Conservation (phyloP, 2,888 invertebrate genomes). For the Thymelicus acteon region DNA sequence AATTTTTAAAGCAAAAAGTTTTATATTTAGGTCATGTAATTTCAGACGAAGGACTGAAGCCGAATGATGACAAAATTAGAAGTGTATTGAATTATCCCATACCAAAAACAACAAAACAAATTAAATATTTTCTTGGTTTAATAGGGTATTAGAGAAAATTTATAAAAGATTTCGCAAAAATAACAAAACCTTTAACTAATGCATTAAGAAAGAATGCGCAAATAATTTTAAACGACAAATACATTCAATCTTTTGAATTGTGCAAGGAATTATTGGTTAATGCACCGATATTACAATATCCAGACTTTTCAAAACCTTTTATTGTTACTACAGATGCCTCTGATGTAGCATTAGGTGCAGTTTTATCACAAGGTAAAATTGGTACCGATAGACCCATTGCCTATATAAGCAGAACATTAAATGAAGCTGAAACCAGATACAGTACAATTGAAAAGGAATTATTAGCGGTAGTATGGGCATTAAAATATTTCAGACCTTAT, state of each 20-base stretch:
- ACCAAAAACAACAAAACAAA: not conserved
- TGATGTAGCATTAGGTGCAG: conserved; percentile 48
- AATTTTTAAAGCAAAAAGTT: not conserved
- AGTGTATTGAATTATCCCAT: conserved; percentile 41
- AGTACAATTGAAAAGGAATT: conserved; percentile 39
- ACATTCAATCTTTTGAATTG: not conserved
- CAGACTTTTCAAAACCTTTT: conserved; percentile 27
- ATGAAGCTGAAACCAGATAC: conserved; percentile 28
- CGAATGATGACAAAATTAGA: conserved; percentile 46
- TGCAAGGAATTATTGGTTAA: not conserved
- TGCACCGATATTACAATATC: not conserved
- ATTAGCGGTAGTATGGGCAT: conserved; percentile 42
- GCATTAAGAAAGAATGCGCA: not conserved
- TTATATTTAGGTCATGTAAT: not conserved
- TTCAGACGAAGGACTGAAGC: conserved; percentile 23
- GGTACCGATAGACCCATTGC: conserved; percentile 27
- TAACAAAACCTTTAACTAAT: not conserved
- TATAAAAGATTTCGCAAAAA: not conserved
- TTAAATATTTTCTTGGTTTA: not conserved
- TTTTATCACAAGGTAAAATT: conserved; percentile 49
- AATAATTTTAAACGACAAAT: not conserved
- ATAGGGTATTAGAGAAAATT: not conserved
- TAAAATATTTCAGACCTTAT: conserved; percentile 48
- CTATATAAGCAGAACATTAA: conserved; percentile 34
- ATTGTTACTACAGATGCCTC: conserved; percentile 49